Base-by-base conservation (phyloP, 2,888 invertebrate genomes). In the Clistopyga incitator region DNA sequence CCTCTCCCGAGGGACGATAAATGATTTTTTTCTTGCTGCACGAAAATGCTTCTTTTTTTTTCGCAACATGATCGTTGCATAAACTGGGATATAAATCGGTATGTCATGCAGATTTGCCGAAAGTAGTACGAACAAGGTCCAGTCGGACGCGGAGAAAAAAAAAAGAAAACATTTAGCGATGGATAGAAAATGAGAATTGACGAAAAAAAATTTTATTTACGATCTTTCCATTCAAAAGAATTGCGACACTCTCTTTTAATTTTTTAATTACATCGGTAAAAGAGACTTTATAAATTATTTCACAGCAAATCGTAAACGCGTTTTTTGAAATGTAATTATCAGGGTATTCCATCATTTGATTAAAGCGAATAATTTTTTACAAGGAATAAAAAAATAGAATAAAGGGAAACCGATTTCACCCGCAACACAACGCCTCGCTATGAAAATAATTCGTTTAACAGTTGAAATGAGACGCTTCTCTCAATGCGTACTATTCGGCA, bases 271-370 rank as follows among this genome's bases (percentile, higher is more conserved):
- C 8, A 42, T 50, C 20, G 38, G 50, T 50, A 34, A 61, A 74
- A 50, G 61, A 50, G 61, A 64, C 68, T 77, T 29, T 68, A 77
- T 59, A 59, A 45, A 59, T 77, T 34, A 61, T 45, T 29, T 10
- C 59, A 13, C 47, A 15, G 50, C n/a, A 34, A 70, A 59, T 77
- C 45, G 65, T 45, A 76, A 54, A 65, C 54, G 38, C 56, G 29
- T 54, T 76, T 76, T 65, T 47, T 15, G 50, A 45, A 38, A 23
- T 42, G 65, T 61, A 71, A 47, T 54, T 52, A 56, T 76, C 56
- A 70, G 76, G 25, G 56, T 45, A 59, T 47, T 20, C 54, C 42
- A 23, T 79, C 64, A 79, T 65, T 74, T 67, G 79, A 68, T 80
- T 68, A 74, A 34, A 15, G 13, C 54, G 38, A 71, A 65, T 34